These are phyloP conservation scores for Alcedo quadribrachys DNA, from an alignment of 2,797 vertebrate genomes.

Conservation along the genomic window DNA sequence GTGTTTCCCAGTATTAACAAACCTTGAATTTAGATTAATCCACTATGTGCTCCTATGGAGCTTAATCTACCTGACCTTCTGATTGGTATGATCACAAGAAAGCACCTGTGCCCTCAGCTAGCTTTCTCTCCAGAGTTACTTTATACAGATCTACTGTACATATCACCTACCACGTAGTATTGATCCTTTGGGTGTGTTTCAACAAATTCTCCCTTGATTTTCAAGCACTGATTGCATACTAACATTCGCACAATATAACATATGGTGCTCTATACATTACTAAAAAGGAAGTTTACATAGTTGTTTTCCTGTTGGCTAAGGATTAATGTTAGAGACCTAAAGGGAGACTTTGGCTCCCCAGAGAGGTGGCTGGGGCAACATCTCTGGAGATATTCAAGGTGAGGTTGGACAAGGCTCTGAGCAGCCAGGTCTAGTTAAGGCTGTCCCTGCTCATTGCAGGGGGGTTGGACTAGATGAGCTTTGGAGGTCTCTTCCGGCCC, in stretches of 20 bases:
- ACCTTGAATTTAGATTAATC: not conserved
- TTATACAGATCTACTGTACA: not conserved
- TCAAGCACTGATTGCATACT: not conserved
- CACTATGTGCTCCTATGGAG: not conserved
- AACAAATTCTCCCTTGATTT: not conserved
- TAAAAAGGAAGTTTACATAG: not conserved
- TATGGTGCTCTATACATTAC: not conserved
- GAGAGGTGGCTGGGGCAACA: too few relatives aligned
- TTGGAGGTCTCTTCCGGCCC: too few relatives aligned
- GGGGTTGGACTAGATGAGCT: too few relatives aligned
- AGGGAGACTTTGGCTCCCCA: not conserved
- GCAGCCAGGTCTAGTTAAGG: too few relatives aligned
- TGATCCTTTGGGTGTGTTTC: not conserved
- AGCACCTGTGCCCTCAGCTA: not conserved
- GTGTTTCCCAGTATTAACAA: not conserved
- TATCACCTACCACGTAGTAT: not conserved
- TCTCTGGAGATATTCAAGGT: too few relatives aligned
- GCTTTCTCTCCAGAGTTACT: not conserved
- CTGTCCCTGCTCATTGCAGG: too few relatives aligned
- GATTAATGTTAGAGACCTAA: not conserved
- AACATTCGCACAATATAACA: not conserved
- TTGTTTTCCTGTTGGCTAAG: not conserved
- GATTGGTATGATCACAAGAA: not conserved
- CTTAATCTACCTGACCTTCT: not conserved
- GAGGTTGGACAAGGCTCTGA: too few relatives aligned